These are phyloP conservation scores for Craseonycteris thonglongyai DNA, from an alignment of 2,113 vertebrate genomes.

Conservation along the genomic window DNA sequence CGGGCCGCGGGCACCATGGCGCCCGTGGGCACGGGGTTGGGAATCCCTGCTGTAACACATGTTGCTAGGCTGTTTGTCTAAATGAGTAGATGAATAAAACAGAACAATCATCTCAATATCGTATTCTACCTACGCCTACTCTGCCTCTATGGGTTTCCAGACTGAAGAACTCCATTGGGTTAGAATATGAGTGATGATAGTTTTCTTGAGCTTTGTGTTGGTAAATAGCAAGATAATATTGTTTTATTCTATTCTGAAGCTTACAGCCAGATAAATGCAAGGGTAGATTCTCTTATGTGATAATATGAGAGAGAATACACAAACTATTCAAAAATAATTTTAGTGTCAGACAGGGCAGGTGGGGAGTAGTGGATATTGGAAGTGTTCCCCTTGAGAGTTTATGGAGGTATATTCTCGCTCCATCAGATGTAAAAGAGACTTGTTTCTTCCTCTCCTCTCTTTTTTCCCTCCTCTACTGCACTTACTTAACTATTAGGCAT, in stretches of 20 bases:
- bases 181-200: background rate
- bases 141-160: background rate
- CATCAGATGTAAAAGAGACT: background rate
- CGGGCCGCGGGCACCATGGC: no score
- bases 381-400: background rate
- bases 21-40: no score
- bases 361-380: no score
- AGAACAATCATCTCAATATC: background rate
- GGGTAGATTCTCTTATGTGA: background rate
- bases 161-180: background rate
- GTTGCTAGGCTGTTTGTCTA: background rate
- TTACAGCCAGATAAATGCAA: background rate
- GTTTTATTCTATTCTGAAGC: background rate
- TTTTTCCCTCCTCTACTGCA: background rate
- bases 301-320: background rate
- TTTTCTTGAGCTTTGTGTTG: background rate
- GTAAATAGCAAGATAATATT: background rate
- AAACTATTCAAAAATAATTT: background rate
- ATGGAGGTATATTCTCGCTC: background rate
- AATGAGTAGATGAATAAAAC: background rate
- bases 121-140: accelerated
- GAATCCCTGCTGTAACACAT: no score
- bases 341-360: background rate
- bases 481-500: background rate
- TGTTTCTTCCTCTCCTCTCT: background rate